phyloP scores from a whole-genome alignment of 2,888 invertebrate species.

The Ecliptopera silaceata region DNA sequence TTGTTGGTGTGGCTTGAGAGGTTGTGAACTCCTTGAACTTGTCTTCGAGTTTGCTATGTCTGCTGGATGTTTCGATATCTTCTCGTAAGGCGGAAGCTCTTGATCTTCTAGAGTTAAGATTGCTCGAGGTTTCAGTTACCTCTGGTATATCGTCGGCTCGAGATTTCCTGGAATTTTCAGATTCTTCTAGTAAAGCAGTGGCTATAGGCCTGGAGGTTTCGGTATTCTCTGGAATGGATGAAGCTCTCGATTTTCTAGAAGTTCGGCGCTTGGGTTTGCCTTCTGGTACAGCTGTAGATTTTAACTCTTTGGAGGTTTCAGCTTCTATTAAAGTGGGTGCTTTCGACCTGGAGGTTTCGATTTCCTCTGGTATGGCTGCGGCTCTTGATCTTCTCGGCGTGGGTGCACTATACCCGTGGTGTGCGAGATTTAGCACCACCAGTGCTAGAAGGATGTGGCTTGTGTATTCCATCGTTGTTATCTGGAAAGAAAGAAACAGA shows the following conservation, averaged over 20 bases:
- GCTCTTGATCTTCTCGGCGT: constrained; percentile 64
- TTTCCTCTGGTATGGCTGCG: constrained; percentile 45
- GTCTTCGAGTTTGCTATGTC: constrained; percentile 66
- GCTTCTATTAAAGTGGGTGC: constrained; percentile 46
- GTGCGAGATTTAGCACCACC: constrained; percentile 55
- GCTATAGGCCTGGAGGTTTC: constrained; percentile 39
- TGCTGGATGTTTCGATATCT: constrained; percentile 46
- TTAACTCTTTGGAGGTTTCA: constrained; percentile 2
- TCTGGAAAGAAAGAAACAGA: constrained; percentile 56
- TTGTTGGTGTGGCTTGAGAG: constrained; percentile 52
- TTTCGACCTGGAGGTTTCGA: constrained; percentile 54
- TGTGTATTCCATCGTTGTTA: constrained; percentile 56
- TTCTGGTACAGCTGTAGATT: constrained; percentile 31
- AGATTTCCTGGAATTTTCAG: constrained; percentile 4
- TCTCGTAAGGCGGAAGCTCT: constrained; percentile 55
- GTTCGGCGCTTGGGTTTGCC: constrained; percentile 59
- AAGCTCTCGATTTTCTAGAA: constrained; percentile 64
- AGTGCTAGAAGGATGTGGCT: constrained; percentile 53
- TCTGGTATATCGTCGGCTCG: constrained; percentile 31
- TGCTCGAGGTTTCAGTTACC: constrained; percentile 49
- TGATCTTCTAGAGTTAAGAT: constrained; percentile 62
- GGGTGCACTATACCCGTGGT: constrained; percentile 60
- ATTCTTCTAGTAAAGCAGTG: not conserved
- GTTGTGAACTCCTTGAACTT: constrained; percentile 66
- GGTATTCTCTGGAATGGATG: constrained; percentile 48